Percentiles rank a stretch among this genome's conserved stretches.
phyloP scores from a whole-genome alignment of 1,140 invertebrate species.

The Drosophila seguyi region DNA sequence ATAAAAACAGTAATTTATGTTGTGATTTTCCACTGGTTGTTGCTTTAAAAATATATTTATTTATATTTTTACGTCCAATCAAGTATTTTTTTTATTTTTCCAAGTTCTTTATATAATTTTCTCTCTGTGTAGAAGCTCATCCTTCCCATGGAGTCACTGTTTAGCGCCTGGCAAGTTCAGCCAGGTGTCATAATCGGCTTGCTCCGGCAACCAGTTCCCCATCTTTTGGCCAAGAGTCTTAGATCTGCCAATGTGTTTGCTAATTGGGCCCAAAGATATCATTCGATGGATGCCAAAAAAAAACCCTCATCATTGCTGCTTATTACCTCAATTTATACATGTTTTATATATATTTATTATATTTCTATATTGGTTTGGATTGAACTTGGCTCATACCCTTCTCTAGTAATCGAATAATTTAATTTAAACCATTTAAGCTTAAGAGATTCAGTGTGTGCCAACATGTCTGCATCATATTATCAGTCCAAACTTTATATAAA shows the following conservation, averaged over 20 bases:
- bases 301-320: not conserved
- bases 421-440: slow-evolving; percentile 13
- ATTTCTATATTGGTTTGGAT: not conserved
- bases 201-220: slow-evolving; percentile 31
- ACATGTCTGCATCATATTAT: slow-evolving; percentile 13
- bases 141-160: slow-evolving; percentile 21
- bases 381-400: slow-evolving; percentile 1
- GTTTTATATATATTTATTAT: not conserved
- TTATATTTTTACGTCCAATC: not conserved
- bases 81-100: too few species aligned
- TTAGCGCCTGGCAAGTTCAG: slow-evolving; percentile 52
- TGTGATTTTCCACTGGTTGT: not conserved
- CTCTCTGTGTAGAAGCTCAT: not conserved
- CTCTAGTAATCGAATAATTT: not conserved
- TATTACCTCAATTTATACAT: slow-evolving; percentile 3
- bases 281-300: slow-evolving; percentile 14
- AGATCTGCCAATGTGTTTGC: slow-evolving; percentile 23
- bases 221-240: slow-evolving; percentile 11
- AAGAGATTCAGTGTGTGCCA: slow-evolving; percentile 24
- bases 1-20: not conserved
- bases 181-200: slow-evolving; percentile 39
- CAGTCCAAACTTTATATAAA: slow-evolving; percentile 22
- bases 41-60: not conserved
- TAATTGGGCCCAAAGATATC: slow-evolving; percentile 37
- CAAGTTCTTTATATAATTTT: not conserved